Evolutionary conservation across 2,888 invertebrate species (phyloP).

Genomic region (Julus scanicus): DNA sequence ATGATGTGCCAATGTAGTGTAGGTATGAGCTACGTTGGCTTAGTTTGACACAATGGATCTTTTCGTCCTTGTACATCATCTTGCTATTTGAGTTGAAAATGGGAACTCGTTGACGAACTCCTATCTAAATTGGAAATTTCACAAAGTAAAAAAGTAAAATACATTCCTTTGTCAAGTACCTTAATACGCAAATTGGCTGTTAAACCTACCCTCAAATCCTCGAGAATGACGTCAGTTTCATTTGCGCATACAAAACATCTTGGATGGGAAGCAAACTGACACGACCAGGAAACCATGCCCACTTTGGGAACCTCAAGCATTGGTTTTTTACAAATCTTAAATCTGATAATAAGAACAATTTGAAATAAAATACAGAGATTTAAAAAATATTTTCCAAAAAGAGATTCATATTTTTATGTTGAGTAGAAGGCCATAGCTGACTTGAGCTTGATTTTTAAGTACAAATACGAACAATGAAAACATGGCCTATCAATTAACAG

Average conservation of each 20-base stretch:
- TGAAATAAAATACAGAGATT: not conserved
- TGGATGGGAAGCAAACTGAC: slow-evolving; percentile 39
- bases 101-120: not conserved
- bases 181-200: too few relatives aligned
- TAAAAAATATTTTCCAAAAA: too few relatives aligned
- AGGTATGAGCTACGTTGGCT: slow-evolving; percentile 44
- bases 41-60: not conserved
- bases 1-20: slow-evolving; percentile 36
- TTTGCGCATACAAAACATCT: slow-evolving; percentile 38
- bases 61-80: slow-evolving; percentile 46
- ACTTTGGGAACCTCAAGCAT: not conserved
- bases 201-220: slow-evolving; percentile 24
- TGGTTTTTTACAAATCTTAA: not conserved
- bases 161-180: too few relatives aligned
- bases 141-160: too few relatives aligned
- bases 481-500: too few relatives aligned
- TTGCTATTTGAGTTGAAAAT: not conserved
- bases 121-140: not conserved
- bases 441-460: too few relatives aligned
- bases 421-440: too few relatives aligned
- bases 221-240: slow-evolving; percentile 37
- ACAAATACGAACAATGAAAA: too few relatives aligned
- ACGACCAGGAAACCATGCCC: not conserved
- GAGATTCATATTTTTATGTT: too few relatives aligned
- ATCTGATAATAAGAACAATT: not conserved